A percentile compares a stretch with the other conserved stretches of the same genome.
Conservation (phyloP, 1,140 invertebrate genomes). For the Drosophila pruinosa region DNA sequence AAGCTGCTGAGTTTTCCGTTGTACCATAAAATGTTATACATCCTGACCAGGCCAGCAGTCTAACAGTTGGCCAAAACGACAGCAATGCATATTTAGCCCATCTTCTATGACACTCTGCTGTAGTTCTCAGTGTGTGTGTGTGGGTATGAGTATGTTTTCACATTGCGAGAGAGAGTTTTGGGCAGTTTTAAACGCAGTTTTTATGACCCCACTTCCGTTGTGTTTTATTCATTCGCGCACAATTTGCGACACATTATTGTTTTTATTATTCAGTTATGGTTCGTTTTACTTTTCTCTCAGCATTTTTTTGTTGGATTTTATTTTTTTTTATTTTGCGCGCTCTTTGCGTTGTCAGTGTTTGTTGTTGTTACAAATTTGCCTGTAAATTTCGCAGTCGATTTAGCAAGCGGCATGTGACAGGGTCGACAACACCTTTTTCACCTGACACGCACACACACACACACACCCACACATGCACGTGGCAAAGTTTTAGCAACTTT, state of each 20-base stretch:
- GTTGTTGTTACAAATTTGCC: conserved; percentile 31
- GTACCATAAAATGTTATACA: conserved; percentile 75
- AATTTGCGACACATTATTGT: conserved; percentile 78
- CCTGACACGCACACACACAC: conserved; percentile 6
- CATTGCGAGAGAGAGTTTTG: conserved; percentile 14
- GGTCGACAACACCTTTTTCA: conserved; percentile 18
- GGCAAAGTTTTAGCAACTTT: conserved; percentile 16
- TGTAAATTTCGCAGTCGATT: conserved; percentile 63
- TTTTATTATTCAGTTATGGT: conserved; percentile 67
- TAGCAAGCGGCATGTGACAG: conserved; percentile 36
- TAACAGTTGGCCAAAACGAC: not conserved
- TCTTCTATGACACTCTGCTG: conserved; percentile 13
- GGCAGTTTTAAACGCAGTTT: conserved; percentile 70
- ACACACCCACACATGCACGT: not conserved
- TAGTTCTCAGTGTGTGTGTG: not conserved
- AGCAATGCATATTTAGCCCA: conserved; percentile 50
- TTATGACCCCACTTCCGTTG: conserved; percentile 73
- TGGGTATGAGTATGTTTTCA: not conserved
- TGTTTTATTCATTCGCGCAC: conserved; percentile 78
- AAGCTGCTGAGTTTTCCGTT: conserved; percentile 73
- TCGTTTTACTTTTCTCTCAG: not conserved
- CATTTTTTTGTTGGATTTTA: not conserved
- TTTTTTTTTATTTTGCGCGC: not conserved
- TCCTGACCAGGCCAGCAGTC: conserved; percentile 41
- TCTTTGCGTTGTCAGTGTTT: not conserved